phyloP scores from a whole-genome alignment of 2,113 vertebrate genomes.

The Carlito syrichta region DNA sequence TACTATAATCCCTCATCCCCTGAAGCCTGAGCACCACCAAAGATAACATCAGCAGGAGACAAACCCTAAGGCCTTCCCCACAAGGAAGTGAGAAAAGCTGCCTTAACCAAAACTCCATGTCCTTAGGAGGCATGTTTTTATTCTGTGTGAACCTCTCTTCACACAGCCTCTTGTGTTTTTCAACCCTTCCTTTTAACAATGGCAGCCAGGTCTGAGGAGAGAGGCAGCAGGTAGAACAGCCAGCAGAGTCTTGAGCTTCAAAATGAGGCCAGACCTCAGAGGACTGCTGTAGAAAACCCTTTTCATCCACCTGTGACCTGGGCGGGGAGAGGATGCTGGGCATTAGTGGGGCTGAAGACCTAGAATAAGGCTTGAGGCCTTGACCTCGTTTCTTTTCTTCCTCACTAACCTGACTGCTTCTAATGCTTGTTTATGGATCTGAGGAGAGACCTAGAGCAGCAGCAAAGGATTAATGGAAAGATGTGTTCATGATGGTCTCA shows the following conservation, averaged over 20 bases:
- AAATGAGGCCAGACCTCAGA: conserved; percentile 32
- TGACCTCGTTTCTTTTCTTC: not conserved
- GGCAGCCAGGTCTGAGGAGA: not conserved
- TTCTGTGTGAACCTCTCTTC: not conserved
- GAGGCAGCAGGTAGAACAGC: not conserved
- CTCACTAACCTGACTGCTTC: not conserved
- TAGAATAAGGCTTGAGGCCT: not conserved
- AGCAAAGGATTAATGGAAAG: conserved; percentile 28
- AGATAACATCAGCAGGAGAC: not conserved
- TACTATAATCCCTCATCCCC: not conserved
- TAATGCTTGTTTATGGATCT: not conserved
- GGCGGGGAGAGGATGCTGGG: not conserved
- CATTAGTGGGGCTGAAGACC: not conserved
- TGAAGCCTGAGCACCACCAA: not conserved
- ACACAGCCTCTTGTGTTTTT: not conserved
- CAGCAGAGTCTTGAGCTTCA: not conserved
- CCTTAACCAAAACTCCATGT: not conserved
- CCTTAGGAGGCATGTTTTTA: not conserved
- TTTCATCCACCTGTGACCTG: not conserved
- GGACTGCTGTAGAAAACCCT: not conserved
- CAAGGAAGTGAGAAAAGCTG: not conserved
- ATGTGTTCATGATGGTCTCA: conserved; percentile 18
- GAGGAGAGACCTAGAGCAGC: not conserved
- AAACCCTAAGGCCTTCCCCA: not conserved
- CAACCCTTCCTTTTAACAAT: not conserved